Percentiles rank a stretch among this genome's conserved stretches.
phyloP scores from a whole-genome alignment of 2,888 invertebrate genomes.

The Agrotis ipsilon region DNA sequence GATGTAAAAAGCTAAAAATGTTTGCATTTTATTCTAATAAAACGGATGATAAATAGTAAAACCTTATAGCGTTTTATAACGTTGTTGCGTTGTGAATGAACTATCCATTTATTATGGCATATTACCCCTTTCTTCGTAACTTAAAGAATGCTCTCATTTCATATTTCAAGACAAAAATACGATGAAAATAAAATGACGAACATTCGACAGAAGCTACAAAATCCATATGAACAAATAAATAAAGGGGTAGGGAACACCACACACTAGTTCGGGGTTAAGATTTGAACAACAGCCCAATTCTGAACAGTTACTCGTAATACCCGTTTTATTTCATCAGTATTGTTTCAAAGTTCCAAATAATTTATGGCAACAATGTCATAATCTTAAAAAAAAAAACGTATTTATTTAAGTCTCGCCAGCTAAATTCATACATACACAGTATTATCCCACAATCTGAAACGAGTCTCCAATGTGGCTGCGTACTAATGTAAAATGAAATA shows the following conservation, averaged over 20 bases:
- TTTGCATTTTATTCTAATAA: too few relatives aligned
- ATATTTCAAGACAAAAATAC: constrained; percentile 44
- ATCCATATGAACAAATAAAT: neutral
- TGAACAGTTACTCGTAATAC: neutral
- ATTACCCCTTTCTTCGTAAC: constrained; percentile 31
- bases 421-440: neutral
- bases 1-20: neutral
- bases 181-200: constrained; percentile 51
- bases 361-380: neutral
- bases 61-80: neutral
- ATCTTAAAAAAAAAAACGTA: neutral
- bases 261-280: neutral
- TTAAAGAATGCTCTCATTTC: constrained; percentile 50
- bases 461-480: neutral
- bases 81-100: neutral
- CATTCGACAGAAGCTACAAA: constrained; percentile 40
- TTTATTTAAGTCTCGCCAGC: neutral
- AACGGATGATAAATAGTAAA: neutral
- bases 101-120: neutral
- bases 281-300: neutral
- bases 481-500: neutral
- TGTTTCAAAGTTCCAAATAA: neutral
- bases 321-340: neutral
- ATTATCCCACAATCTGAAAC: neutral
- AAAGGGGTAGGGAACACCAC: constrained; percentile 25